Conservation (phyloP, 2,113 vertebrate genomes). For the Pitta sordida region DNA sequence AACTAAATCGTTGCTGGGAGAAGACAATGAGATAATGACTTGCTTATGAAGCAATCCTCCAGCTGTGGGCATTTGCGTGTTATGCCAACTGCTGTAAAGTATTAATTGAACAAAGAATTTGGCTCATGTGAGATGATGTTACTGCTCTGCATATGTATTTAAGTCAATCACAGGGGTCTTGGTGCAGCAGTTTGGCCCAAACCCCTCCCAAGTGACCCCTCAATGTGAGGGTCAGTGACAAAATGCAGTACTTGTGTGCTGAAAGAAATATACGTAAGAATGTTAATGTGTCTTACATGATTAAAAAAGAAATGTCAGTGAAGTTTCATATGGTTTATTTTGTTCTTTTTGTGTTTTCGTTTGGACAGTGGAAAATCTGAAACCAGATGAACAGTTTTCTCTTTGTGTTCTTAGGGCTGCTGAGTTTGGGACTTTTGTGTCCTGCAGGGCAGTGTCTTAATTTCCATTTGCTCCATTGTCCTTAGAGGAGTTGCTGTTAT, state of each 20-base stretch:
- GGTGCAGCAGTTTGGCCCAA: neutral
- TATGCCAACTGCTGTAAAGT: neutral
- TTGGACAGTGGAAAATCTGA: neutral
- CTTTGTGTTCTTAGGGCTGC: neutral
- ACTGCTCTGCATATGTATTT: neutral
- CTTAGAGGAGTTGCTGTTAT: neutral
- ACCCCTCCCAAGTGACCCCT: neutral
- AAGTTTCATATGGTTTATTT: neutral
- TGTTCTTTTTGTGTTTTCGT: neutral
- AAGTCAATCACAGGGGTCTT: neutral
- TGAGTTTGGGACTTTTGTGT: neutral
- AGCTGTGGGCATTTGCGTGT: slow-evolving; percentile 36
- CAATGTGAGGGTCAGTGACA: neutral
- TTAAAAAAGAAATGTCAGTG: neutral
- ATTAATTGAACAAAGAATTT: slow-evolving; percentile 16
- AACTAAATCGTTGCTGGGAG: slow-evolving; percentile 25
- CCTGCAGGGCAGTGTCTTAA: neutral
- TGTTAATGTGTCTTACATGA: neutral
- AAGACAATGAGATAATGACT: slow-evolving; percentile 51
- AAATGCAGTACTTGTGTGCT: neutral
- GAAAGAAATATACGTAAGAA: neutral
- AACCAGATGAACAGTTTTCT: neutral
- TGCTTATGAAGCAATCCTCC: slow-evolving; percentile 23
- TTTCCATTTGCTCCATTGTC: neutral
- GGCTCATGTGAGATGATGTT: slow-evolving; percentile 5